phyloP scores from a whole-genome alignment of 2,113 vertebrate genomes.

The Crotalus helleri region DNA sequence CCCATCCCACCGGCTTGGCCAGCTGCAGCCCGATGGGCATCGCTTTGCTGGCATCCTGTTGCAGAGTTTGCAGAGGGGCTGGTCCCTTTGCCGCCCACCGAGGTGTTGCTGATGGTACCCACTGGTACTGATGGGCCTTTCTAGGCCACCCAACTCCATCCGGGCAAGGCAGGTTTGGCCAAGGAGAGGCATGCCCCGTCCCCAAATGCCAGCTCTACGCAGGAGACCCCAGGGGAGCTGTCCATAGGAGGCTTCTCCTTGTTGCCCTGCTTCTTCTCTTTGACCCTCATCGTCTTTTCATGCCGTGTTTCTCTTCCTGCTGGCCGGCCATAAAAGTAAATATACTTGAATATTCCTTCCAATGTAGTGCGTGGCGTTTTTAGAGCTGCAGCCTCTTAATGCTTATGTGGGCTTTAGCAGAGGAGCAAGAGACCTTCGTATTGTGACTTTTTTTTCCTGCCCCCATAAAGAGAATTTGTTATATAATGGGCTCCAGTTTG shows the following conservation, averaged over 20 bases:
- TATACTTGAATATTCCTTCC: background rate
- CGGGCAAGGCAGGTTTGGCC: background rate
- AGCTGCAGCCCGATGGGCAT: background rate
- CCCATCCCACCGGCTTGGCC: background rate
- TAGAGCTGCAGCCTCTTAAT: background rate
- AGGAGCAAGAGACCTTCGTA: background rate
- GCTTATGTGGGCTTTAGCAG: background rate
- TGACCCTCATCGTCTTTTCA: background rate
- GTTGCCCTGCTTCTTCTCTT: background rate
- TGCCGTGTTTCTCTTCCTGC: background rate
- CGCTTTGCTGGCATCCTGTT: background rate
- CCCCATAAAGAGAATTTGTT: background rate
- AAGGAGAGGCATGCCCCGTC: background rate
- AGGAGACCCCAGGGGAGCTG: background rate
- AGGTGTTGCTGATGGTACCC: too few species aligned
- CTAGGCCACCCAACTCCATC: background rate
- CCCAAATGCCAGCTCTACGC: background rate
- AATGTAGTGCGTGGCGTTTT: background rate
- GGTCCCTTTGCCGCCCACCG: background rate
- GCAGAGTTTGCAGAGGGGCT: background rate
- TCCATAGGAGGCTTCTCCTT: background rate
- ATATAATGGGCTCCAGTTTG: background rate
- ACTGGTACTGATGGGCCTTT: background rate
- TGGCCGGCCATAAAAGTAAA: background rate
- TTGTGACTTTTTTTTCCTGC: background rate